Evolutionary conservation across 2,888 invertebrate genomes (phyloP), one percentile per base, ranked within the genome.

Genomic region (Eurytoma californica): DNA sequence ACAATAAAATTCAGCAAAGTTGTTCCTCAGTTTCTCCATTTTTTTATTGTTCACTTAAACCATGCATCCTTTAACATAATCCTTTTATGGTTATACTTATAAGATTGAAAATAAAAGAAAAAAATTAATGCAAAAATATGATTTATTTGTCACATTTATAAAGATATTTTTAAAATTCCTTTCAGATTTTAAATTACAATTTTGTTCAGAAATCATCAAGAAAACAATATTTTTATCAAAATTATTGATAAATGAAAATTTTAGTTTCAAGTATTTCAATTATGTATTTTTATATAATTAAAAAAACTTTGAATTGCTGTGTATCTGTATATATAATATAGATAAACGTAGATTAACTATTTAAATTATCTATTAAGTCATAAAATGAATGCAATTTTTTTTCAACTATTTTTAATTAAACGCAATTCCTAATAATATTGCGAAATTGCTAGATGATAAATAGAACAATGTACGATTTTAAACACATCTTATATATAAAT

Each of bases 401-500:
- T 18, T 18, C 5, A 67, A 39, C 63, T 63, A 49, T 20, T 60
- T 53, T 60, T 30, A 49, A 28, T 61, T 13, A 57, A 30, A 9
- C 39, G 39, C 9, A 39, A 39, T 39, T 39, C 9, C 5, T 60
- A 60, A 68, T 63, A 60, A 69, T 53, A 51, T 53, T 66, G 3
- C 1, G 49, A 66, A 72, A 55, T 39, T 9, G 30, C 13, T 9
- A 60, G 63, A 49, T 55, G 39, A 20, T 49, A 16, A 72, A 57
- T 51, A 72, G 16, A 57, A 68, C 5, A 66, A 58, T 24, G 18
- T 49, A 30, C 55, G n/a, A 70, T 55, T 72, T 67, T 20, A 67
- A 14, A 76, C 28, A 57, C 82, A 83, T 83, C 83, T 83, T 86
- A 86, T 87, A 87, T 87, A 87, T 86, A 85, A 84, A 75, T 85